These are phyloP conservation scores for Odontocerum albicorne DNA, from an alignment of 2,888 invertebrate genomes.

Conservation along the genomic window DNA sequence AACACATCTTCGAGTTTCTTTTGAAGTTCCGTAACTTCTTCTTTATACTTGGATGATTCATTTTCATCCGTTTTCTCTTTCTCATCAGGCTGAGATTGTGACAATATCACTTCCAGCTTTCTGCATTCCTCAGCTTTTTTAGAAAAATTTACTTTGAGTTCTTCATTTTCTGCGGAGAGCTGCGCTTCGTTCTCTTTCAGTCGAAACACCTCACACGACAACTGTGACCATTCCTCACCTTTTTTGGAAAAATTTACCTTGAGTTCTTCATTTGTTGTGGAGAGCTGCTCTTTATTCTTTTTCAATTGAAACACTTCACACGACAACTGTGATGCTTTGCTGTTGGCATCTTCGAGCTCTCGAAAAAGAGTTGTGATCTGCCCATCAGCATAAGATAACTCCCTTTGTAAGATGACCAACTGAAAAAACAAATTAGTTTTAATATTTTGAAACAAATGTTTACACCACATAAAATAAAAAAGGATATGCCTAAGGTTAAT, in stretches of 20 bases:
- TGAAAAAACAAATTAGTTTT: too few species aligned
- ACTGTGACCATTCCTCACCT: constrained; percentile 31
- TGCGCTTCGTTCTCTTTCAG: constrained; percentile 22
- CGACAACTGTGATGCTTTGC: constrained; percentile 10
- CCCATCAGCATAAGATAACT: constrained; percentile 22
- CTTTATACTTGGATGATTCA: constrained; percentile 27
- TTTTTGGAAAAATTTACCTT: constrained; percentile 22
- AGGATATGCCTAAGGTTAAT: too few species aligned
- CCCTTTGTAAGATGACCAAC: constrained; percentile 18
- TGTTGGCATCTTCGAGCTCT: constrained; percentile 23
- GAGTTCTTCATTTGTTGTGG: constrained; percentile 20
- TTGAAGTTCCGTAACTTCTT: constrained; percentile 25
- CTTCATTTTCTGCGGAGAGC: constrained; percentile 21
- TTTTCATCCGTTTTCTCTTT: constrained; percentile 30
- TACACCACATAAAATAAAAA: too few species aligned
- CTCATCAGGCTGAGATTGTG: constrained; percentile 19
- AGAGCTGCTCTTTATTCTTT: constrained; percentile 23
- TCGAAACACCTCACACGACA: constrained; percentile 11
- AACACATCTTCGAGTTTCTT: constrained; percentile 22
- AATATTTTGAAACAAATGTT: too few species aligned
- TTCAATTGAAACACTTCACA: constrained; percentile 20
- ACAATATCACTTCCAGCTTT: constrained; percentile 21
- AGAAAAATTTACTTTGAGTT: constrained; percentile 19
- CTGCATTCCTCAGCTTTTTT: constrained; percentile 31
- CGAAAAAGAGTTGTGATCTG: constrained; percentile 24